Evolutionary conservation across 2,113 vertebrate genomes (phyloP).

Genomic region (Vulpes lagopus): DNA sequence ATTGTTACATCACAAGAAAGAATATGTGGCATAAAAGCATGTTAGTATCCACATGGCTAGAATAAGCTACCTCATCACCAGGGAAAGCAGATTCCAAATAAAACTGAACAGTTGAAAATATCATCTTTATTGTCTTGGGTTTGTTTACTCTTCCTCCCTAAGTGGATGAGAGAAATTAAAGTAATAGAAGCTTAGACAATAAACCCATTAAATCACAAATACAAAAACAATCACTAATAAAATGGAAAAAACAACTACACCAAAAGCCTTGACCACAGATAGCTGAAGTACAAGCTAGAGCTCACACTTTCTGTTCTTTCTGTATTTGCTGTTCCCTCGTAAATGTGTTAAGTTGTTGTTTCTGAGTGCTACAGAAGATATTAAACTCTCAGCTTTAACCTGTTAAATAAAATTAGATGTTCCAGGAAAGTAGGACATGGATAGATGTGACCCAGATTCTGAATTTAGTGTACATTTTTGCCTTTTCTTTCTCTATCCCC

Average conservation of each 20-base stretch:
- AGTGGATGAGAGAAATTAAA: slow-evolving; percentile 40
- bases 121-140: slow-evolving; percentile 17
- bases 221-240: slow-evolving; percentile 34
- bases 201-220: slow-evolving; percentile 31
- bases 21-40: neutral
- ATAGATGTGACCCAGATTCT: neutral
- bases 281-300: neutral
- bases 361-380: neutral
- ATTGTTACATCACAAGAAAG: neutral
- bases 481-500: neutral
- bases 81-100: neutral
- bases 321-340: neutral
- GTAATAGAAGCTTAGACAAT: slow-evolving; percentile 57
- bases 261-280: neutral
- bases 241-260: neutral
- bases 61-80: neutral
- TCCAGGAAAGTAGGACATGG: neutral
- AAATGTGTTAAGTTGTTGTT: neutral
- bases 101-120: slow-evolving; percentile 28
- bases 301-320: neutral
- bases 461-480: neutral
- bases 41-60: neutral
- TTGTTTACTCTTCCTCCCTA: slow-evolving; percentile 34
- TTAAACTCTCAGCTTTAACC: slow-evolving; percentile 19
- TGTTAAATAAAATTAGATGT: neutral